Conservation (phyloP, 2,797 vertebrate species). For the Pteronotus mesoamericanus region DNA sequence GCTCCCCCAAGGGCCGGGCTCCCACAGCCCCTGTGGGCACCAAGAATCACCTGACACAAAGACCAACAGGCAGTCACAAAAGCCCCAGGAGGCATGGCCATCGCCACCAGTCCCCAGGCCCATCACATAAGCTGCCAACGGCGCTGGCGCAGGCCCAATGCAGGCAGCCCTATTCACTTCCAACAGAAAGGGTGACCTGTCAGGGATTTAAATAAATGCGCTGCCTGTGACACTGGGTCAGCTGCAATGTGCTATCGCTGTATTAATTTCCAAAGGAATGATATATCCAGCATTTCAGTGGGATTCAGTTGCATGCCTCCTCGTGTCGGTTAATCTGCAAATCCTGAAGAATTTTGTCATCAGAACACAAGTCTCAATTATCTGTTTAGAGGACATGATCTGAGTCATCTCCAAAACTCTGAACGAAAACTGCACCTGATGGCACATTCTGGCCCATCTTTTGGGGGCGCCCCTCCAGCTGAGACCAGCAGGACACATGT, state of each 20-base stretch:
- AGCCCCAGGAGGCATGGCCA: neutral
- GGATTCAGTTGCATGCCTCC: neutral
- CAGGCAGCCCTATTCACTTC: neutral
- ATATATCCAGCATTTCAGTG: neutral
- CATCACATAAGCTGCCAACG: neutral
- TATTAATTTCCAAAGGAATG: neutral
- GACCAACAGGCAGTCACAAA: neutral
- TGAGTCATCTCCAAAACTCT: neutral
- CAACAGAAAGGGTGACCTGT: neutral
- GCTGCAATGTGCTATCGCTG: neutral
- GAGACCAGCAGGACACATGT: neutral
- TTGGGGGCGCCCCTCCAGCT: neutral
- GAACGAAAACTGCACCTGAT: neutral
- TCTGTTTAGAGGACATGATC: neutral
- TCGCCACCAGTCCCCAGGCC: neutral
- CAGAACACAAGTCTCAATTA: neutral
- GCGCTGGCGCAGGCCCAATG: rapidly evolving
- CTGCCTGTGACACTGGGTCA: neutral
- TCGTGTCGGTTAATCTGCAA: neutral
- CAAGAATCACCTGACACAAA: neutral
- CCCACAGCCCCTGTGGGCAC: neutral
- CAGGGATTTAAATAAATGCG: neutral
- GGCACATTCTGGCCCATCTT: neutral
- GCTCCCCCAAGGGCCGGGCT: neutral
- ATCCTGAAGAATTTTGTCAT: neutral